Conservation (phyloP, 2,113 vertebrate species). For the Chinchilla lanigera region DNA sequence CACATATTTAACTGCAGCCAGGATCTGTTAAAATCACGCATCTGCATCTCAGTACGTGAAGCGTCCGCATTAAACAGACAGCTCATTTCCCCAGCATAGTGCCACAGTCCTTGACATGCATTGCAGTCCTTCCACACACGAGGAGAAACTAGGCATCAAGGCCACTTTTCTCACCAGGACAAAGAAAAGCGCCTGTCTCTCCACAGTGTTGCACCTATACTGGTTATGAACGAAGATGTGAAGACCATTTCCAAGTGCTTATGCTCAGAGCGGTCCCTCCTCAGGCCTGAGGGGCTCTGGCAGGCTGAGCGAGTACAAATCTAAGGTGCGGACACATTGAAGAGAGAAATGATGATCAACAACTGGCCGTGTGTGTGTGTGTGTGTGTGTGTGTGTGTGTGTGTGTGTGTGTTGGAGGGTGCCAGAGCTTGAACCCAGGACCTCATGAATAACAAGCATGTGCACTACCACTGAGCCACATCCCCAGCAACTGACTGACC, state of each 20-base stretch:
- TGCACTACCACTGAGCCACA: background rate
- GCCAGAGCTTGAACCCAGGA: background rate
- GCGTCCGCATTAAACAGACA: background rate
- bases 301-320: background rate
- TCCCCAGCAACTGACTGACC: background rate
- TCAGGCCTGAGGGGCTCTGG: background rate
- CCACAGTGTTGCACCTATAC: background rate
- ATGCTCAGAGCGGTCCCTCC: background rate
- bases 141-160: background rate
- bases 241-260: accelerated
- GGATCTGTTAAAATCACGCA: background rate
- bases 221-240: too few relatives aligned
- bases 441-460: background rate
- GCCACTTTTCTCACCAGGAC: background rate
- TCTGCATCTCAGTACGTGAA: background rate
- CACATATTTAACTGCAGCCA: background rate
- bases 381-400: background rate
- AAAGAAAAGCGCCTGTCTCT: too few relatives aligned
- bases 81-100: accelerated
- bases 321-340: background rate
- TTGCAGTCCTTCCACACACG: accelerated
- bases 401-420: too few relatives aligned
- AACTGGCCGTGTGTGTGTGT: background rate
- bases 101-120: accelerated
- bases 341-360: too few relatives aligned